These are phyloP conservation scores for Sarcoramphus papa DNA, from an alignment of 2,797 vertebrate genomes.

Conservation along the genomic window DNA sequence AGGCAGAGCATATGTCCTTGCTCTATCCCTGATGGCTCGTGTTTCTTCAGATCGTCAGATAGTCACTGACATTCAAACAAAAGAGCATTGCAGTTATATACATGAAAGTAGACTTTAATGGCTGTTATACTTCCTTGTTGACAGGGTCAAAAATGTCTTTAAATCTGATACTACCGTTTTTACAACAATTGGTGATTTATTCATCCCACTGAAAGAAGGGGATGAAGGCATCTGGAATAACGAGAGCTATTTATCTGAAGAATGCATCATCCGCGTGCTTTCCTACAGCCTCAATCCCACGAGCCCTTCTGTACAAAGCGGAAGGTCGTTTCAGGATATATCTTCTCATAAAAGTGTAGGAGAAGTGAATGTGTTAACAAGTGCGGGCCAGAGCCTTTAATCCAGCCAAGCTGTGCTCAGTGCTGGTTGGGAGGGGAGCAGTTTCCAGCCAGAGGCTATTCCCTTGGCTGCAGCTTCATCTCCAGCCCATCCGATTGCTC, in stretches of 20 bases:
- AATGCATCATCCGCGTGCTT: not conserved
- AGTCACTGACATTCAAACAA: not conserved
- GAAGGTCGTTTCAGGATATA: not conserved
- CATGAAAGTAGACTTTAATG: not conserved
- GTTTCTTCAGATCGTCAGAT: not conserved
- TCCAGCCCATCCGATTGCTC: not conserved
- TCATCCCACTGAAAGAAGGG: not conserved
- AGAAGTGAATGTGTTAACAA: not conserved
- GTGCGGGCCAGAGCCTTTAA: not conserved
- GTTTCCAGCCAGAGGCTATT: not conserved
- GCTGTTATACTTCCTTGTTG: not conserved
- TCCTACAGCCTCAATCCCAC: not conserved
- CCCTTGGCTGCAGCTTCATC: not conserved
- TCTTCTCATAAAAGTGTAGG: not conserved
- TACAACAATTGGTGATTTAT: not conserved
- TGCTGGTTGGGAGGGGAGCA: not conserved
- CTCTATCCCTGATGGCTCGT: not conserved
- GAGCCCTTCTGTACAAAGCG: not conserved
- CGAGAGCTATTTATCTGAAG: constrained; percentile 1
- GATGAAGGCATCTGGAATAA: not conserved
- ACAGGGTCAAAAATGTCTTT: not conserved
- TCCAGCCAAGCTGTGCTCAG: not conserved
- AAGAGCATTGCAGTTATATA: not conserved
- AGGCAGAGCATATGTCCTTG: not conserved
- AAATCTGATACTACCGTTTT: not conserved